Conservation (phyloP, 2,797 vertebrate species). For the Microctenopoma steveboyesi region DNA sequence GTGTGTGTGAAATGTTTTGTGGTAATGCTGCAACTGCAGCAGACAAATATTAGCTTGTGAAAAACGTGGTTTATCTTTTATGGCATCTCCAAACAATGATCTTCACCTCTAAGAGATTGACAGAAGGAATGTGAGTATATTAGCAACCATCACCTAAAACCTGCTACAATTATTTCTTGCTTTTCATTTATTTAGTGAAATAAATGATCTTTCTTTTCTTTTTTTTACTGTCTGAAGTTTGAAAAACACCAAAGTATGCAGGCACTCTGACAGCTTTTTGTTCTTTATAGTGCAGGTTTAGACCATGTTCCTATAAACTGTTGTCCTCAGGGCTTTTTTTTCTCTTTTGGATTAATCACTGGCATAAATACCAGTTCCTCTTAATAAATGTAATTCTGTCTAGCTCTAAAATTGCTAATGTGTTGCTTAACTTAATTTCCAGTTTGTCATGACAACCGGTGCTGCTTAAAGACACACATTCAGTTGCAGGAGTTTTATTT, state of each 20-base stretch:
- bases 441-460: constrained; percentile 43
- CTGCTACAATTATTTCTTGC: constrained; percentile 29
- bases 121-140: constrained; percentile 33
- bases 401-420: constrained; percentile 36
- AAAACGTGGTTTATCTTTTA: constrained; percentile 50
- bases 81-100: constrained; percentile 39
- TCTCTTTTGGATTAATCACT: constrained; percentile 47
- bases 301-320: constrained; percentile 60
- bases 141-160: constrained; percentile 18
- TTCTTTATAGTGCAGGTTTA: constrained; percentile 50
- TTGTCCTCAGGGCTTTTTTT: constrained; percentile 31
- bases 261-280: constrained; percentile 45
- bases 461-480: constrained; percentile 31
- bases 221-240: constrained; percentile 21
- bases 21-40: constrained; percentile 46
- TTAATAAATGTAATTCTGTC: constrained; percentile 50
- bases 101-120: constrained; percentile 24
- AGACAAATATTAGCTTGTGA: constrained; percentile 32
- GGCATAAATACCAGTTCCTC: constrained; percentile 45
- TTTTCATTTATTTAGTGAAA: constrained; percentile 55
- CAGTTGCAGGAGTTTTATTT: constrained; percentile 35
- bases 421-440: constrained; percentile 38
- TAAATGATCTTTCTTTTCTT: constrained; percentile 44
- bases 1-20: constrained; percentile 35
- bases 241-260: constrained; percentile 63